These are phyloP conservation scores for Cosmorhoe ocellata DNA, from an alignment of 2,888 invertebrate species.

Conservation along the genomic window DNA sequence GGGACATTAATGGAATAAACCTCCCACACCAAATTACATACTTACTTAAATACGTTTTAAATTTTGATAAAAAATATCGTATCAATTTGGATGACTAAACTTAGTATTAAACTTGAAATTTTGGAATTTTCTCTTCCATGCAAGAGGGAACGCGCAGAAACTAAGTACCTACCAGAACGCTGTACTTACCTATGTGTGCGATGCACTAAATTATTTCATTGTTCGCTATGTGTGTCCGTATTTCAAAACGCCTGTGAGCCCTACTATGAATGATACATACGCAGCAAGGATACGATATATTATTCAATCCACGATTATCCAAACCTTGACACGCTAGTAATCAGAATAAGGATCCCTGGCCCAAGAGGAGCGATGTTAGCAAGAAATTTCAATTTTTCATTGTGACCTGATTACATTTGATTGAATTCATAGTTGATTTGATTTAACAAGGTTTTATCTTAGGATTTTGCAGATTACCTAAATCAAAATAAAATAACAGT, in stretches of 20 bases:
- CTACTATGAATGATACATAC: slow-evolving; percentile 46
- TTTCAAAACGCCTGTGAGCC: slow-evolving; percentile 22
- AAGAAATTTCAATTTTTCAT: slow-evolving; percentile 57
- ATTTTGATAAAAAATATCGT: too few relatives aligned
- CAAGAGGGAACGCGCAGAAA: too few relatives aligned
- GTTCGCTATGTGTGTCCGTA: neutral
- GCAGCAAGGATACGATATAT: slow-evolving; percentile 48
- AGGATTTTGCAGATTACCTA: too few relatives aligned
- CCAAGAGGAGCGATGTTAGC: slow-evolving; percentile 5
- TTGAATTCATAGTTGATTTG: slow-evolving; percentile 15
- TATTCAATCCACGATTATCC: slow-evolving; percentile 54
- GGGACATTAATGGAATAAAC: too few relatives aligned
- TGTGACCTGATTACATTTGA: slow-evolving; percentile 54
- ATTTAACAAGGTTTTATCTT: slow-evolving; percentile 11
- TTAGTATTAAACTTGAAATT: too few relatives aligned
- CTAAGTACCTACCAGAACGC: too few relatives aligned
- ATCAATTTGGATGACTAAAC: too few relatives aligned
- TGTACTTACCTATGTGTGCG: too few relatives aligned
- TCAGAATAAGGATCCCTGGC: neutral
- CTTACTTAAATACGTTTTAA: too few relatives aligned
- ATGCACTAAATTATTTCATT: neutral
- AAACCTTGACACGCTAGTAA: slow-evolving; percentile 55
- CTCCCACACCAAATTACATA: too few relatives aligned
- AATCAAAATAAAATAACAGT: too few relatives aligned
- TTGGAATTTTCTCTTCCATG: too few relatives aligned